Conservation (phyloP, 2,797 vertebrate species). For the Neosilurus hyrtlii region DNA sequence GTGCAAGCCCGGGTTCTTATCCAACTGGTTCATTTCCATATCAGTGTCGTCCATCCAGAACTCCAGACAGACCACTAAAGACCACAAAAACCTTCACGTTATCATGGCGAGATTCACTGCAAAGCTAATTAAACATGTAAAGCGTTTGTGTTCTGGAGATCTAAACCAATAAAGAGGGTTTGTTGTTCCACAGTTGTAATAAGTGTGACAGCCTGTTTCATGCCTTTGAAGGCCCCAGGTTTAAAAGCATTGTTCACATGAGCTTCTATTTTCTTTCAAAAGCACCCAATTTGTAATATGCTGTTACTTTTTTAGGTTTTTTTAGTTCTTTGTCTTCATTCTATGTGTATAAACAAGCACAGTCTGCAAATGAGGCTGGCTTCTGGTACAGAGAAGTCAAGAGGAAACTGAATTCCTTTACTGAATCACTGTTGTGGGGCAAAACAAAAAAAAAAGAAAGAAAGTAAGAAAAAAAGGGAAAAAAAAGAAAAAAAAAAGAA, state of each 20-base stretch:
- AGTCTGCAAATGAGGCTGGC: constrained; percentile 31
- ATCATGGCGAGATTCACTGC: background rate
- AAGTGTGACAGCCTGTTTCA: constrained; percentile 39
- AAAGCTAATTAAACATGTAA: constrained; percentile 29
- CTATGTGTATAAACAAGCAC: constrained; percentile 12
- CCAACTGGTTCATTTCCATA: background rate
- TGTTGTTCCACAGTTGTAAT: constrained; percentile 58
- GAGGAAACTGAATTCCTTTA: constrained; percentile 32
- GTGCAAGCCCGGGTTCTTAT: background rate
- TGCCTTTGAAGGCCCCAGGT: constrained; percentile 30
- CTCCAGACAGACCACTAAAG: background rate
- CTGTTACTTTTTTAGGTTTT: background rate
- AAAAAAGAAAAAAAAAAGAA: background rate
- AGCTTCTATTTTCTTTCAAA: constrained; percentile 30
- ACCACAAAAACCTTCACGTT: background rate
- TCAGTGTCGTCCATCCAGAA: background rate
- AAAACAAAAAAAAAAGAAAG: background rate
- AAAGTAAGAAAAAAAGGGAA: constrained; percentile 1
- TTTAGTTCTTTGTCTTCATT: constrained; percentile 30
- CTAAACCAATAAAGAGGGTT: constrained; percentile 62
- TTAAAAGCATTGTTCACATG: constrained; percentile 36
- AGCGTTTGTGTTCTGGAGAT: constrained; percentile 61
- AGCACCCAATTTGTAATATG: constrained; percentile 33
- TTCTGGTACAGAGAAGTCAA: constrained; percentile 26
- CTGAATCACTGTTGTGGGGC: constrained; percentile 40